Conservation (phyloP, 2,113 vertebrate species). For the Peromyscus polionotus region DNA sequence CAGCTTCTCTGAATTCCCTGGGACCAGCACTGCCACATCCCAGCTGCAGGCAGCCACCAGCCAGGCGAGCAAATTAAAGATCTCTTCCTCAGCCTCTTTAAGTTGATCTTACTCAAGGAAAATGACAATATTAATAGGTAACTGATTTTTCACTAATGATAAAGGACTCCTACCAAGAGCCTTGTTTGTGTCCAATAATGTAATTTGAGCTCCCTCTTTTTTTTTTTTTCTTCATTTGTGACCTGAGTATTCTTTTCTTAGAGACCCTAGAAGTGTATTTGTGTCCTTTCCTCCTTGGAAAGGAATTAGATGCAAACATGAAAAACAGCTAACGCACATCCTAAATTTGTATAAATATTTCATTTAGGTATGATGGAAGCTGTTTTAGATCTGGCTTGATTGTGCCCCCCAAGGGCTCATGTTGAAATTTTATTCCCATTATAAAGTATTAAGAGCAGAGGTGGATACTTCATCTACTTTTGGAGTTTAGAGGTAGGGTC, state of each 20-base stretch:
- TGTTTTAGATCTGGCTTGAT: not conserved
- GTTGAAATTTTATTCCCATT: not conserved
- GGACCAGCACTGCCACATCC: conserved; percentile 58
- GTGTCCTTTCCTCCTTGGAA: conserved; percentile 73
- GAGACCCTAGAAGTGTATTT: conserved; percentile 67
- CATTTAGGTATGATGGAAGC: conserved; percentile 53
- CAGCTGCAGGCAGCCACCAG: conserved; percentile 73
- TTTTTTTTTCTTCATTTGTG: conserved; percentile 57
- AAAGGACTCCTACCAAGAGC: conserved; percentile 78
- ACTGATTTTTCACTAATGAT: conserved; percentile 85
- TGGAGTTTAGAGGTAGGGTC: not conserved
- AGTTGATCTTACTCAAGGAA: conserved; percentile 56
- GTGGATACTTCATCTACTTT: not conserved
- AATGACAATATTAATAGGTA: conserved; percentile 88
- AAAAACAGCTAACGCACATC: conserved; percentile 83
- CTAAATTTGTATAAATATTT: conserved; percentile 79
- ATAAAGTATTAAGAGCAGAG: not conserved
- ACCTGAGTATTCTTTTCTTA: conserved; percentile 75
- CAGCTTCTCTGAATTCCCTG: conserved; percentile 67
- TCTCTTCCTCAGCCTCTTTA: not conserved
- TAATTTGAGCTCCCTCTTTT: conserved; percentile 72
- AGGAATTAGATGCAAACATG: conserved; percentile 77
- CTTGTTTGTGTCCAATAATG: conserved; percentile 73
- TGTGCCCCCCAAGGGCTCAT: not conserved
- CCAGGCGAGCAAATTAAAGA: conserved; percentile 74